phyloP scores from a whole-genome alignment of 2,113 vertebrate genomes.

The Hippocampus barbouri region DNA sequence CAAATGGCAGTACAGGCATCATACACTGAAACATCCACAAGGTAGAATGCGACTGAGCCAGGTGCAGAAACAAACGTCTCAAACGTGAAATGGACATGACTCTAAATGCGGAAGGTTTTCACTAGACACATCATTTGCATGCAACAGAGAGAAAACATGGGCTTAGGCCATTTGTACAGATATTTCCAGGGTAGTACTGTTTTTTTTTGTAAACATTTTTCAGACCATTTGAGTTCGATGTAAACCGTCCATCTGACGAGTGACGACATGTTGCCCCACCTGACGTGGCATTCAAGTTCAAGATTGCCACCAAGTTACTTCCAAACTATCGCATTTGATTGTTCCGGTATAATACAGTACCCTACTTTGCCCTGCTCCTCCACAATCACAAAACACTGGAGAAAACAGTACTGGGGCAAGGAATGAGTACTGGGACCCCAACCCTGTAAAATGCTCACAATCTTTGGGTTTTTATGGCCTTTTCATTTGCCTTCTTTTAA shows the following conservation, averaged over 20 bases:
- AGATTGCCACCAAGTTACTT: slow-evolving; percentile 52
- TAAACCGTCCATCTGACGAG: slow-evolving; percentile 50
- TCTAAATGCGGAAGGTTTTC: slow-evolving; percentile 72
- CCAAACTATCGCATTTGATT: slow-evolving; percentile 54
- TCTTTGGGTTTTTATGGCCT: slow-evolving; percentile 65
- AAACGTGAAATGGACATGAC: slow-evolving; percentile 71
- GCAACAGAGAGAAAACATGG: slow-evolving; percentile 76
- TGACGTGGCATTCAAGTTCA: slow-evolving; percentile 49
- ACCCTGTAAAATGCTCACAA: slow-evolving; percentile 40
- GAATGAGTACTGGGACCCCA: slow-evolving; percentile 9
- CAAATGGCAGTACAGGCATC: slow-evolving; percentile 73
- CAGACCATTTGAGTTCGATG: slow-evolving; percentile 68
- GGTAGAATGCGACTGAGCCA: slow-evolving; percentile 54
- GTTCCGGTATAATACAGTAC: slow-evolving; percentile 43
- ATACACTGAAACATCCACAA: slow-evolving; percentile 56
- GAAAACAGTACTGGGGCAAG: slow-evolving; percentile 27
- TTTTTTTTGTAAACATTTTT: slow-evolving; percentile 73
- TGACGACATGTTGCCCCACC: slow-evolving; percentile 25
- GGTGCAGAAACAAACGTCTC: slow-evolving; percentile 60
- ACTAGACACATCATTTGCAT: slow-evolving; percentile 79
- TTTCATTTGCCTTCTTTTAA: slow-evolving; percentile 30
- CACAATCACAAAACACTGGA: slow-evolving; percentile 49
- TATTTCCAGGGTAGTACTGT: slow-evolving; percentile 70
- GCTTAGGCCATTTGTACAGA: slow-evolving; percentile 72
- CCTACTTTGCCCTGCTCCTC: slow-evolving; percentile 38